phyloP scores from a whole-genome alignment of 1,140 invertebrate genomes.

The Diprion similis region DNA sequence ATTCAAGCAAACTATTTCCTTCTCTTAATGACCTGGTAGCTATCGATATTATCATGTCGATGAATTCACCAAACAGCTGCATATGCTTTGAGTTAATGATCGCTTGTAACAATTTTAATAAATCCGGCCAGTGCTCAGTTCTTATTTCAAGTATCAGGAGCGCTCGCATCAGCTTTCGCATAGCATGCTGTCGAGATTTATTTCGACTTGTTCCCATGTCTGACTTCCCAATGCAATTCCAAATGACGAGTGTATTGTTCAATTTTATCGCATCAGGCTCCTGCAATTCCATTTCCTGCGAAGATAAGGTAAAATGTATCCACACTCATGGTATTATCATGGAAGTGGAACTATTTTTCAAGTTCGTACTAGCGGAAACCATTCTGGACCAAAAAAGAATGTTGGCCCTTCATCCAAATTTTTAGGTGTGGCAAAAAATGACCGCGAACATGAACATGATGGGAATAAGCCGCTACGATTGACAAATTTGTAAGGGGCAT shows the following conservation, averaged over 20 bases:
- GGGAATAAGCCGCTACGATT: slow-evolving; percentile 4
- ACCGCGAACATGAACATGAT: too few species aligned
- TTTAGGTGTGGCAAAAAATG: too few species aligned
- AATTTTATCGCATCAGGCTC: neutral
- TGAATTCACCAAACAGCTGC: slow-evolving; percentile 16
- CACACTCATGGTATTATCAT: too few species aligned
- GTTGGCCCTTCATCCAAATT: too few species aligned
- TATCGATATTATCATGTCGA: slow-evolving; percentile 24
- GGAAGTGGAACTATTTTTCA: too few species aligned
- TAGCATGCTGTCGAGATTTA: neutral
- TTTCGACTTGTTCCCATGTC: neutral
- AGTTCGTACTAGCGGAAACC: too few species aligned
- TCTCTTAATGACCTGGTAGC: slow-evolving; percentile 17
- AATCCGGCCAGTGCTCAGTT: neutral
- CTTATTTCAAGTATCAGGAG: neutral
- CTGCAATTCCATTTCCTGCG: neutral
- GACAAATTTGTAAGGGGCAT: slow-evolving; percentile 13
- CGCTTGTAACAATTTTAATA: slow-evolving; percentile 20
- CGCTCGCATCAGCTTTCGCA: neutral
- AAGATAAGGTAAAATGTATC: neutral
- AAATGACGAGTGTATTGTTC: neutral
- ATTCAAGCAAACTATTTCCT: slow-evolving; percentile 10
- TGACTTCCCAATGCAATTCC: neutral
- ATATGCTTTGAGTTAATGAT: slow-evolving; percentile 25
- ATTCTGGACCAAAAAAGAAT: too few species aligned